phyloP scores from a whole-genome alignment of 1,140 invertebrate genomes.

The Diorhabda sublineata region DNA sequence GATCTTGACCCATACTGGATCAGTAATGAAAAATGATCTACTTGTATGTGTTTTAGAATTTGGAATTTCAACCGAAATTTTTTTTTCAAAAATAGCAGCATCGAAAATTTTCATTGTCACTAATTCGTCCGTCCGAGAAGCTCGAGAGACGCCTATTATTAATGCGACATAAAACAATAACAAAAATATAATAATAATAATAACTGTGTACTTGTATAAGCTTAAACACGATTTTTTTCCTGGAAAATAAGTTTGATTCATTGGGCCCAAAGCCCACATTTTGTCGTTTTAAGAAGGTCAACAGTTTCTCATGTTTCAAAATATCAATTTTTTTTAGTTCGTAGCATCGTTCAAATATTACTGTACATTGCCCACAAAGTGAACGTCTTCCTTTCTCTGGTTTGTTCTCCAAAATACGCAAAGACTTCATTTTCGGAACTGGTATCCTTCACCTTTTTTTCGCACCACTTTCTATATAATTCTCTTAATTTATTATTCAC shows the following conservation, averaged over 20 bases:
- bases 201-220: not conserved
- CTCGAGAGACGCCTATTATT: constrained; percentile 8
- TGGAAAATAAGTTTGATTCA: not conserved
- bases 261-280: not conserved
- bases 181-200: constrained; percentile 7
- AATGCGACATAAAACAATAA: no score
- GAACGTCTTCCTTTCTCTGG: no score
- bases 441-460: not conserved
- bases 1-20: not conserved
- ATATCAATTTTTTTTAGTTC: constrained; percentile 12
- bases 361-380: no score
- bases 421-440: no score
- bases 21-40: no score
- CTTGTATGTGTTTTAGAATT: no score
- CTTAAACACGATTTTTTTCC: no score
- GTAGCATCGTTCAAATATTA: not conserved
- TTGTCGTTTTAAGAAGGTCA: not conserved
- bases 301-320: constrained; percentile 12
- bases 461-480: no score
- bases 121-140: constrained; percentile 6
- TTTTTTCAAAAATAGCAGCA: not conserved
- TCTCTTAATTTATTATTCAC: no score
- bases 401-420: no score
- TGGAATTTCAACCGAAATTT: not conserved
- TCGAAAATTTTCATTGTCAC: not conserved